These are phyloP conservation scores for Ceuthmochares aereus DNA, from an alignment of 2,113 vertebrate genomes.

Conservation along the genomic window DNA sequence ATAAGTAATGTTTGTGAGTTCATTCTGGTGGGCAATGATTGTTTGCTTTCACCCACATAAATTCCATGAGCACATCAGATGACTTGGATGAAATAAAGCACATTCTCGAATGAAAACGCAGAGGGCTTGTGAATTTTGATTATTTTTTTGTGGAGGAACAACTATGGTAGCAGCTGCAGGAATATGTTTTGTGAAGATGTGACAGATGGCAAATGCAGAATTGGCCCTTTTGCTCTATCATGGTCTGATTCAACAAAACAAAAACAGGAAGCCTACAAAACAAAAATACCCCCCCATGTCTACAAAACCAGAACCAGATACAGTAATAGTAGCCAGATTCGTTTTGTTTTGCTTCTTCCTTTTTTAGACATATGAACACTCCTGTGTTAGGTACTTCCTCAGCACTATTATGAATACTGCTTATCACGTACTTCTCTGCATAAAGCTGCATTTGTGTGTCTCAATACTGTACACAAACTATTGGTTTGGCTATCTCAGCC, in stretches of 20 bases:
- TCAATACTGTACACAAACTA: not conserved
- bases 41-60: conserved; percentile 25
- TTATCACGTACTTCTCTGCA: not conserved
- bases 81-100: conserved; percentile 13
- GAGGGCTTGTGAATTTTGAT: not conserved
- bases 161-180: conserved; percentile 10
- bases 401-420: not conserved
- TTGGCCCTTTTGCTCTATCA: not conserved
- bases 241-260: not conserved
- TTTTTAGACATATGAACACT: not conserved
- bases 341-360: not conserved
- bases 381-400: not conserved
- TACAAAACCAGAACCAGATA: not conserved
- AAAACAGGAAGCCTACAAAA: not conserved
- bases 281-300: not conserved
- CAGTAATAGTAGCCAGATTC: not conserved
- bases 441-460: not conserved
- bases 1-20: not conserved
- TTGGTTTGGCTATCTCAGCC: not conserved
- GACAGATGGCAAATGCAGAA: conserved; percentile 37
- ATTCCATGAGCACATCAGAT: not conserved
- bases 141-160: not conserved
- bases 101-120: not conserved
- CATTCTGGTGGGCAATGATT: not conserved
- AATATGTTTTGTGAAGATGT: not conserved